phyloP scores from a whole-genome alignment of 1,140 invertebrate species.

The Yoshiicerus persimilis region DNA sequence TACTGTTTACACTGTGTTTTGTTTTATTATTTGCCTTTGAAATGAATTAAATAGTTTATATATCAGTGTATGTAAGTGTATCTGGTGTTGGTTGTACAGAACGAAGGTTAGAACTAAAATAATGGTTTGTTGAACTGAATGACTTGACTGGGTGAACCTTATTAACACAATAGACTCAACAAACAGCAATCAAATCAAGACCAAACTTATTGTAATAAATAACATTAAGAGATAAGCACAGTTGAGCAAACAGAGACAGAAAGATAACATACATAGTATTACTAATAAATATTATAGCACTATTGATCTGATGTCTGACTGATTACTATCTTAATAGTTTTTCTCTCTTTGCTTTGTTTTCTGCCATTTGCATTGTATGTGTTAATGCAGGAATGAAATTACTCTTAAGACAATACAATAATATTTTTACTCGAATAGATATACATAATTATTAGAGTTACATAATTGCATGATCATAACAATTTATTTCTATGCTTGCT shows the following conservation, averaged over 20 bases:
- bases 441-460: not conserved
- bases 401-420: not conserved
- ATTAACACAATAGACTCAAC: slow-evolving; percentile 8
- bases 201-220: slow-evolving; percentile 9
- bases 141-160: not conserved
- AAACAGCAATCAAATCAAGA: not conserved
- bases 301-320: not conserved
- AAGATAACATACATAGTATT: not conserved
- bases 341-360: not conserved
- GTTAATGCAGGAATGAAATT: not conserved
- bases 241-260: slow-evolving; percentile 8
- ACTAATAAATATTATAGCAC: not conserved
- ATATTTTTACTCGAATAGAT: not conserved
- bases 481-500: not conserved
- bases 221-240: not conserved
- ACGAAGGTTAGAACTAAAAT: slow-evolving; percentile 3
- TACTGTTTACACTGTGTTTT: not conserved
- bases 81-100: not conserved
- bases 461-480: not conserved
- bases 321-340: not conserved
- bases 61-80: not conserved
- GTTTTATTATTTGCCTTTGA: not conserved
- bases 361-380: not conserved
- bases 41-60: not conserved
- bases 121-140: slow-evolving; percentile 7